phyloP scores from a whole-genome alignment of 2,797 vertebrate species.

The Intellagama lesueurii region DNA sequence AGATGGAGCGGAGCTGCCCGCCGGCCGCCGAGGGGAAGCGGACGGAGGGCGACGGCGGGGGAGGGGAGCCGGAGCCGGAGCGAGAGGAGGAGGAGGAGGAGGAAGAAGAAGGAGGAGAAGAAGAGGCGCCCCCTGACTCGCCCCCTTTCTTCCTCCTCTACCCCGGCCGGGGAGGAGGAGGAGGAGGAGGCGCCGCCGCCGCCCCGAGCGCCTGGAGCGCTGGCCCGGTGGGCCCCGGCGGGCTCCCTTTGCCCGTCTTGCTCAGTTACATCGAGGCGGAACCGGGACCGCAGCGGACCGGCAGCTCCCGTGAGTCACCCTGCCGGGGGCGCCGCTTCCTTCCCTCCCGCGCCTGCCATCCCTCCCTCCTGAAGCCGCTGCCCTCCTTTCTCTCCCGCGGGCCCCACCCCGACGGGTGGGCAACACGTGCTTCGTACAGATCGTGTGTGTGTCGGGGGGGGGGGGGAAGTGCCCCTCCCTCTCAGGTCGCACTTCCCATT shows the following conservation, averaged over 20 bases:
- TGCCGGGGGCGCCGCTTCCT: fast-evolving
- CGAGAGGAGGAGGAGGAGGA: background rate
- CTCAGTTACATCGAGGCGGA: slow-evolving; percentile 58
- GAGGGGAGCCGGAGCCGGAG: slow-evolving; percentile 44
- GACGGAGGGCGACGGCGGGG: slow-evolving; percentile 10
- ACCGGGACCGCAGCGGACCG: background rate
- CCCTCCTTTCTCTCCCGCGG: background rate
- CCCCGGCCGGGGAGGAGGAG: slow-evolving; percentile 59
- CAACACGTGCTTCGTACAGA: no score
- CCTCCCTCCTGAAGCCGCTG: background rate
- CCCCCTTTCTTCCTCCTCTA: slow-evolving; percentile 70
- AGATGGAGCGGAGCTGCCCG: slow-evolving; percentile 10
- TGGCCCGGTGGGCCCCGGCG: slow-evolving; percentile 48
- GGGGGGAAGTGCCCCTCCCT: no score
- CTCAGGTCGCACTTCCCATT: background rate
- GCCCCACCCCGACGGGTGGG: background rate
- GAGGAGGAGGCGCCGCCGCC: slow-evolving; percentile 32
- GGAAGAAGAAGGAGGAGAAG: background rate
- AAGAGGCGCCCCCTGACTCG: slow-evolving; percentile 38
- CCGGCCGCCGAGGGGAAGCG: background rate
- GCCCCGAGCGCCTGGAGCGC: slow-evolving; percentile 69
- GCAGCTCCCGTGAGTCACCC: slow-evolving; percentile 56
- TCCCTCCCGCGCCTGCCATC: background rate
- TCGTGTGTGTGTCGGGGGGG: no score
- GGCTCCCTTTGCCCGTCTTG: slow-evolving; percentile 49